Evolutionary conservation across 2,888 invertebrate genomes (phyloP).

Genomic region (Acleris sparsana): DNA sequence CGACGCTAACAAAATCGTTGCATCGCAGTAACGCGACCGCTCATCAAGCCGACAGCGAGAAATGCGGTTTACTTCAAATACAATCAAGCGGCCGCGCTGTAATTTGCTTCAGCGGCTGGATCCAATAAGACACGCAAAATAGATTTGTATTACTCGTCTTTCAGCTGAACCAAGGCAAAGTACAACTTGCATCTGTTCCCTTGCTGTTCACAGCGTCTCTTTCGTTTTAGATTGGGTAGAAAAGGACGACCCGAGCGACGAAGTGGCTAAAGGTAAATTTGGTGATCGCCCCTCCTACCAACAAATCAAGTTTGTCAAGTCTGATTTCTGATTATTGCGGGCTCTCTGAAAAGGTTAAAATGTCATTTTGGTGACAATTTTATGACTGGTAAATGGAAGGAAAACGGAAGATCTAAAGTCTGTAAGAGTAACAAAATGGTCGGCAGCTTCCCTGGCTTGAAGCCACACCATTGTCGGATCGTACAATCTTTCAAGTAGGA

Average conservation of each 20-base stretch:
- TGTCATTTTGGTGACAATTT: too few species aligned
- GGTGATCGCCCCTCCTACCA: neutral
- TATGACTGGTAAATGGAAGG: too few species aligned
- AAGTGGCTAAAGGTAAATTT: too few species aligned
- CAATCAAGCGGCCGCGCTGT: constrained; percentile 31
- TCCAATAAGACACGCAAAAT: constrained; percentile 34
- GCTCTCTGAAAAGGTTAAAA: constrained; percentile 3
- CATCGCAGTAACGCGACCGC: constrained; percentile 8
- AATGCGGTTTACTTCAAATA: constrained; percentile 34
- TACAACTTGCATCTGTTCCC: neutral
- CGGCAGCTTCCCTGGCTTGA: too few species aligned
- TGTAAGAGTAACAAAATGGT: too few species aligned
- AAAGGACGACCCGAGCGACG: too few species aligned
- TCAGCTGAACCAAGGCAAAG: constrained; percentile 3
- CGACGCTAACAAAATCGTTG: constrained; percentile 4
- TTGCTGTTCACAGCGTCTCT: neutral
- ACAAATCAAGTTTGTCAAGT: constrained; percentile 17
- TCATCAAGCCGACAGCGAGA: constrained; percentile 23
- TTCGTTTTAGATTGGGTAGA: too few species aligned
- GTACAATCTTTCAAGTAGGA: too few species aligned
- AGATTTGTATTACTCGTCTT: constrained; percentile 31
- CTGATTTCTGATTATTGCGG: neutral
- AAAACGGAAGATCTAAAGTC: too few species aligned
- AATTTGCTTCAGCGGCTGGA: constrained; percentile 29
- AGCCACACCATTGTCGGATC: too few species aligned